Evolutionary conservation across 2,888 invertebrate genomes (phyloP), one percentile per base, ranked within the genome.

Genomic region (Dolomedes plantarius): DNA sequence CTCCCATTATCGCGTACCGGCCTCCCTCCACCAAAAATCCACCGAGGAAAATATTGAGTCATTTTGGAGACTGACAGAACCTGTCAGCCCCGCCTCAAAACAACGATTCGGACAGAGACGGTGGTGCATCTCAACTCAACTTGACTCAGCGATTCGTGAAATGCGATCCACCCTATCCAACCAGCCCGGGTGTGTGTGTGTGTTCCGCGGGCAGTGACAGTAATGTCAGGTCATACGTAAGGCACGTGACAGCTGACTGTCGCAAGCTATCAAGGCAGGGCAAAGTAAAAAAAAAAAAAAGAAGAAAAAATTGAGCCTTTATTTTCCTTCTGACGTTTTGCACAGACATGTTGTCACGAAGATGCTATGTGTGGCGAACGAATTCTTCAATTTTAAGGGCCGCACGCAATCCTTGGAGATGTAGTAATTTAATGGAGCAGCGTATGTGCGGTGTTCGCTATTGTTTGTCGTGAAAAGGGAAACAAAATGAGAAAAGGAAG

Each of bases 201-300:
- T n/a, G n/a, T 1, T 11, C 5, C 23, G 5, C 23, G 23, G 56
- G 11, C 56, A 56, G 64, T 79, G 71, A 71, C 78, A 62, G 41
- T 67, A 28, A 56, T 77, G 77, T 77, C 68, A 77, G 62, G 68
- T 50, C 69, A 77, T 71, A 56, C 71, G 78, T 62, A 56, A 79
- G 28, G 56, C 67, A 13, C 50, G 46, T 75, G 81, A 81, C 75
- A 74, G 75, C 39, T 68, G 28, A 36, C 81, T 81, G 81, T 81
- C 81, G 62, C 56, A 81, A 75, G 67, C 74, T 68, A 80, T 80
- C 80, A 80, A 67, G 56, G 56, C 69, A 56, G 23, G 23, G 23
- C 23, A 56, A 23, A 56, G 36, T n/a, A n/a, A n/a, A n/a, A n/a
- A n/a, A n/a, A n/a, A n/a, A n/a, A n/a, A n/a, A n/a, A n/a, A n/a